phyloP scores from a whole-genome alignment of 1,140 invertebrate genomes.

The Idris sp. region DNA sequence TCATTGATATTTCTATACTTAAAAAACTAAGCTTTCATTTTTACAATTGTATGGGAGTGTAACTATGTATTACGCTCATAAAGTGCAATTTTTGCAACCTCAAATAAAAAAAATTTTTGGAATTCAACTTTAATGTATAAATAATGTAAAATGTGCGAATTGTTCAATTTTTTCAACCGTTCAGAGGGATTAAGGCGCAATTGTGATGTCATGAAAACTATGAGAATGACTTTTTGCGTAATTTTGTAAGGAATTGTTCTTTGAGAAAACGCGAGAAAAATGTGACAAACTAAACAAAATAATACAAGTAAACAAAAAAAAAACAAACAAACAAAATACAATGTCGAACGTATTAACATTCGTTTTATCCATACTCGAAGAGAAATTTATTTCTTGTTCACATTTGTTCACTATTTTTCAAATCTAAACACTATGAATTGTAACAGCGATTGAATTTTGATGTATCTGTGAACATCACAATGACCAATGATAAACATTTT shows the following conservation, averaged over 20 bases:
- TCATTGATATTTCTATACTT: constrained; percentile 2
- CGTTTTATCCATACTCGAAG: constrained; percentile 41
- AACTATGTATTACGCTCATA: constrained; percentile 7
- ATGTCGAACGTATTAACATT: constrained; percentile 22
- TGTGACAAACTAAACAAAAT: constrained; percentile 1
- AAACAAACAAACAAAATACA: constrained; percentile 1
- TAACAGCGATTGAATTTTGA: constrained; percentile 25
- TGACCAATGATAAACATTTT: constrained; percentile 45
- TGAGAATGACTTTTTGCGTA: constrained; percentile 37
- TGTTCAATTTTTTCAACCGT: constrained; percentile 16
- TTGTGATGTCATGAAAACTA: constrained; percentile 26
- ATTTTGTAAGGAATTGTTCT: constrained; percentile 52
- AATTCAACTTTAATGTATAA: constrained; percentile 14
- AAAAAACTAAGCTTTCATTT: neutral
- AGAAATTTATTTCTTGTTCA: constrained; percentile 45
- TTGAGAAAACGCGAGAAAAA: constrained; percentile 20
- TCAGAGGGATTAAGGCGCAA: constrained; percentile 17
- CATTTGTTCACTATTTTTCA: constrained; percentile 55
- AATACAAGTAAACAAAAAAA: constrained; percentile 11
- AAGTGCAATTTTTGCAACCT: constrained; percentile 20
- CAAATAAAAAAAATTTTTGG: constrained; percentile 10
- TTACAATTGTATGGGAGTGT: neutral
- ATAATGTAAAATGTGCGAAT: constrained; percentile 1
- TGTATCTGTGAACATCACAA: constrained; percentile 49
- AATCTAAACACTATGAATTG: constrained; percentile 54